These are phyloP conservation scores for Ceratoteleas bidentatus DNA, from an alignment of 1,140 invertebrate genomes.

Conservation along the genomic window DNA sequence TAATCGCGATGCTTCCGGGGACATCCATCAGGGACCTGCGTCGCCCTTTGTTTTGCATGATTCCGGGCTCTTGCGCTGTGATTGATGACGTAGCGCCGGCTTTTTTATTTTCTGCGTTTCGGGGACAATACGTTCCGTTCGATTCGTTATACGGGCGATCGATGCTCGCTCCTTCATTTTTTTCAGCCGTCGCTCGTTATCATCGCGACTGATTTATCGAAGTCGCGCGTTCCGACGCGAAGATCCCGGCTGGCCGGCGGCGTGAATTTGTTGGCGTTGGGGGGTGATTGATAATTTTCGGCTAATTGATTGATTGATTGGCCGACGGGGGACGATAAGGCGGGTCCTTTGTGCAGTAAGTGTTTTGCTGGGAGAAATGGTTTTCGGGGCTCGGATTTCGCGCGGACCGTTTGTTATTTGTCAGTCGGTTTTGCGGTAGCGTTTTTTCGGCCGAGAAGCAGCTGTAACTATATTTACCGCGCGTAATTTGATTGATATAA, in stretches of 20 bases:
- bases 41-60: constrained; percentile 56
- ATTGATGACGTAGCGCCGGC: constrained; percentile 48
- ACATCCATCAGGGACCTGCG: constrained; percentile 47
- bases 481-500: no score
- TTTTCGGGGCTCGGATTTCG: no score
- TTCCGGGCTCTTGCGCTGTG: constrained; percentile 32
- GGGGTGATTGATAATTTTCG: constrained; percentile 42
- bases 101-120: no score
- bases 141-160: constrained; percentile 55
- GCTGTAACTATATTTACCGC: no score
- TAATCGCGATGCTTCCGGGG: constrained; percentile 43
- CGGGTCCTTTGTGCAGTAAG: constrained; percentile 2
- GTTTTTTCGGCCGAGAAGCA: no score
- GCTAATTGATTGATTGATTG: constrained; percentile 54
- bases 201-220: constrained; percentile 49
- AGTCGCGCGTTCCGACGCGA: constrained; percentile 32
- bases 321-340: constrained; percentile 1
- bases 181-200: constrained; percentile 21
- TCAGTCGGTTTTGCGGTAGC: no score
- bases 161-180: constrained; percentile 3
- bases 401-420: no score
- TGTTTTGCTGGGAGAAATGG: no score
- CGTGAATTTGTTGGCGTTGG: constrained; percentile 41
- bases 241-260: constrained; percentile 28
- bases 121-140: constrained; percentile 57